Conservation (phyloP, 1,140 invertebrate genomes). For the Drosophila nigromelanica region DNA sequence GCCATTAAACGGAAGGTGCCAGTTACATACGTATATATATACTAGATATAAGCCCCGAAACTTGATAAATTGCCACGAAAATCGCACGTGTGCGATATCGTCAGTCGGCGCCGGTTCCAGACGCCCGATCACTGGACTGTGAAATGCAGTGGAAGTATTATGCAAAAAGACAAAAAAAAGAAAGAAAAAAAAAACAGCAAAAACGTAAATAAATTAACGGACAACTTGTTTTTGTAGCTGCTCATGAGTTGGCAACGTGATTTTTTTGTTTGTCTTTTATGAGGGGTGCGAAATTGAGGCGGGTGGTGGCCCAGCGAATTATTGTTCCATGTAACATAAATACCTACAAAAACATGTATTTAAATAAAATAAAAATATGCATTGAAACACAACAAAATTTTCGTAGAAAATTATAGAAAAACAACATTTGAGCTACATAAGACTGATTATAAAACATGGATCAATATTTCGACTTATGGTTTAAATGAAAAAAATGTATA, state of each 20-base stretch:
- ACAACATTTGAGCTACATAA: neutral
- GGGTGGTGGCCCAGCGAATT: neutral
- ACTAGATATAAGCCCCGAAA: constrained; percentile 29
- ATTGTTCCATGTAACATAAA: neutral
- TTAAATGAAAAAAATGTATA: no score
- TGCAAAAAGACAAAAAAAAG: constrained; percentile 30
- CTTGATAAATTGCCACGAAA: constrained; percentile 78
- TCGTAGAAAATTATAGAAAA: neutral
- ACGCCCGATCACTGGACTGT: constrained; percentile 70
- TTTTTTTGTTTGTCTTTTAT: constrained; percentile 32
- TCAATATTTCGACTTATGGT: no score
- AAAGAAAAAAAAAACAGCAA: constrained; percentile 6
- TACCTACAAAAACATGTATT: neutral
- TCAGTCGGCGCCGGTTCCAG: constrained; percentile 51
- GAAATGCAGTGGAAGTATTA: constrained; percentile 62
- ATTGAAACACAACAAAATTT: neutral
- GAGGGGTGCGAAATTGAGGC: neutral
- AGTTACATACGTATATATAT: neutral
- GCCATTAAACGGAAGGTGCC: constrained; percentile 25
- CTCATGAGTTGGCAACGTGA: constrained; percentile 65
- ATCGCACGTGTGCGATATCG: constrained; percentile 75
- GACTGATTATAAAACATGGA: no score
- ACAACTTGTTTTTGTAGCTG: constrained; percentile 25
- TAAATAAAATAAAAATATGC: neutral
- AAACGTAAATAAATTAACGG: constrained; percentile 27